These are phyloP conservation scores for Unio pictorum DNA, from an alignment of 2,888 invertebrate genomes.

Conservation along the genomic window DNA sequence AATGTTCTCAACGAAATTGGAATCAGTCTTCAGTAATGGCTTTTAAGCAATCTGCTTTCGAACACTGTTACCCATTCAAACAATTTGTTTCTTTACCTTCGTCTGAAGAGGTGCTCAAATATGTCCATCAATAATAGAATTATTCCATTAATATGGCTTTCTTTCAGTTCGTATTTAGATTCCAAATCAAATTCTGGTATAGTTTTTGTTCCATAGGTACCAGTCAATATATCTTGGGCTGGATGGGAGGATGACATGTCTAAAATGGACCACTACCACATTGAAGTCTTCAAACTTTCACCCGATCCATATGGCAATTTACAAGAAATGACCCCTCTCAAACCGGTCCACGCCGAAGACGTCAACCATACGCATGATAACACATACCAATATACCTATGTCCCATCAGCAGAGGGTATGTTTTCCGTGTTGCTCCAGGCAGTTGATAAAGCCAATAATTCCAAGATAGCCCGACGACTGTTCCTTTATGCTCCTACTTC, in stretches of 20 bases:
- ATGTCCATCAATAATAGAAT: no score
- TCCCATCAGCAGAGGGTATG: slow-evolving; percentile 30
- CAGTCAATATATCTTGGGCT: slow-evolving; percentile 13
- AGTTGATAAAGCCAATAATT: slow-evolving; percentile 45
- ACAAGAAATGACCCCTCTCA: slow-evolving; percentile 13
- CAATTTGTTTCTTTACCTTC: no score
- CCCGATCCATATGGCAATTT: slow-evolving; percentile 16
- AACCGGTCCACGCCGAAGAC: slow-evolving; percentile 1
- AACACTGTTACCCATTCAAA: no score
- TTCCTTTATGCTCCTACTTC: slow-evolving; percentile 36
- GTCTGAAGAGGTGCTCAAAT: no score
- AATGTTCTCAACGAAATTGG: no score
- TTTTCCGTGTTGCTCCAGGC: slow-evolving; percentile 36
- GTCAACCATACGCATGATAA: background rate
- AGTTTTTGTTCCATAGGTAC: slow-evolving; percentile 4
- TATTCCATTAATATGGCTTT: no score
- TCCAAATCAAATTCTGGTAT: no score
- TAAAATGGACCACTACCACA: slow-evolving; percentile 14
- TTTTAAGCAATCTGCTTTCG: no score
- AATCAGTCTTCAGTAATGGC: no score
- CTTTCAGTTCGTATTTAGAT: no score
- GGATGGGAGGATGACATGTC: slow-evolving; percentile 24
- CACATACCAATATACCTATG: slow-evolving; percentile 9
- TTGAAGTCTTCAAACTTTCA: slow-evolving; percentile 14
- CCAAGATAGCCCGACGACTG: slow-evolving; percentile 31